Percentiles rank a stretch among this genome's conserved stretches.
These are phyloP conservation scores for Lathamus discolor DNA, from an alignment of 2,113 vertebrate genomes.

Conservation along the genomic window DNA sequence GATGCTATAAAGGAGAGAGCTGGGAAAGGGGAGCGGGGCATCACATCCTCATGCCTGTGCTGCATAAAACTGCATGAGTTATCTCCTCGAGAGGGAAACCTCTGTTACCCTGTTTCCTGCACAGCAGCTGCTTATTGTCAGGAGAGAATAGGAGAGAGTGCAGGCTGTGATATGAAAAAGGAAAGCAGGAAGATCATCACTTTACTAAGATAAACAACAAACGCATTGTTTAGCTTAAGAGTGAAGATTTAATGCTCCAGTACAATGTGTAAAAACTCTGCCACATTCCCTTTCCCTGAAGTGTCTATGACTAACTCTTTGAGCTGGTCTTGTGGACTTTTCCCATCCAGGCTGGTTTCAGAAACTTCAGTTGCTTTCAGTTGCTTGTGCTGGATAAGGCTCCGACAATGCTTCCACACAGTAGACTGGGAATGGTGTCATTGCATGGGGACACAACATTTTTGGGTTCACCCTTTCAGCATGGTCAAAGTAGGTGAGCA, in stretches of 20 bases:
- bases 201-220: slow-evolving; percentile 44
- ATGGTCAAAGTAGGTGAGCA: not conserved
- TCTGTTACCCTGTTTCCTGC: slow-evolving; percentile 43
- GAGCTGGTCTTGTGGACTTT: not conserved
- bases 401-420: fast-evolving
- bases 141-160: slow-evolving; percentile 8
- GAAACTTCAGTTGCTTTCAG: not conserved
- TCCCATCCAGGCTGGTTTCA: not conserved
- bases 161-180: not conserved
- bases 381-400: not conserved
- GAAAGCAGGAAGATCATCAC: slow-evolving; percentile 60
- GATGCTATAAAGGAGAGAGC: not conserved
- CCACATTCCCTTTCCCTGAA: slow-evolving; percentile 3
- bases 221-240: slow-evolving; percentile 25
- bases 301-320: not conserved
- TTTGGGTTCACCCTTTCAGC: not conserved
- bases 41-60: not conserved
- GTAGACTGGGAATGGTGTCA: not conserved
- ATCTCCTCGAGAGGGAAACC: not conserved
- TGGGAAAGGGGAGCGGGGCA: not conserved
- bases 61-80: not conserved
- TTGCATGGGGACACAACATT: not conserved
- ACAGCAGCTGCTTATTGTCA: slow-evolving; percentile 40
- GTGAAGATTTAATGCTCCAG: slow-evolving; percentile 9
- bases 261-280: not conserved